Conservation (phyloP, 2,888 invertebrate genomes). For the Temnothorax rugatulus region DNA sequence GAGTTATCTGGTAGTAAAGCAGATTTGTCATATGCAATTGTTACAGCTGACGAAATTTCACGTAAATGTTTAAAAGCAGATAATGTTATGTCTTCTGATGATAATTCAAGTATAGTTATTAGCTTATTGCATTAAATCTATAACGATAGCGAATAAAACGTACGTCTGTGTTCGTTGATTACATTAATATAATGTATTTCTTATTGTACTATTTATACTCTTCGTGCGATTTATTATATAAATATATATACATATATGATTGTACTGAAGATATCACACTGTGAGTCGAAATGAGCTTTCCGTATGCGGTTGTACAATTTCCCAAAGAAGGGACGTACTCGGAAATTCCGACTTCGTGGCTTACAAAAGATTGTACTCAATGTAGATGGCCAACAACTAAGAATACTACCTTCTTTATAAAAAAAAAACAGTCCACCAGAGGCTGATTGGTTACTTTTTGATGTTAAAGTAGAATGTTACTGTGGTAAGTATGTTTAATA, state of each 20-base stretch:
- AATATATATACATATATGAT: neutral
- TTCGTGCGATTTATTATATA: no score
- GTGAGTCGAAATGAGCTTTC: neutral
- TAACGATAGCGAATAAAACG: neutral
- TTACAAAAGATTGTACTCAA: neutral
- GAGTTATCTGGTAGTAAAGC: neutral
- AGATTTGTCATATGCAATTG: neutral
- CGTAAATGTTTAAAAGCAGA: conserved; percentile 25
- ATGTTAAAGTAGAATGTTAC: neutral
- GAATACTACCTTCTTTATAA: neutral
- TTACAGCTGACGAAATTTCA: conserved; percentile 18
- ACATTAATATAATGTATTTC: no score
- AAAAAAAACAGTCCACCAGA: neutral
- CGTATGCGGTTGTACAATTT: conserved; percentile 4
- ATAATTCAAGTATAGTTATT: conserved; percentile 26
- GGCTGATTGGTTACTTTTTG: neutral
- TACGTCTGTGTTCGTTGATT: no score
- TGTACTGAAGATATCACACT: neutral
- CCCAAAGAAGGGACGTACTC: neutral
- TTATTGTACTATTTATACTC: no score
- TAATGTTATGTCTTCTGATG: conserved; percentile 23
- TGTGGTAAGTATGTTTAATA: neutral
- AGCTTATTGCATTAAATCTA: neutral
- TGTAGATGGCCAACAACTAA: neutral
- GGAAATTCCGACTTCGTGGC: conserved; percentile 1